phyloP scores from a whole-genome alignment of 2,797 vertebrate genomes.

The Coluber constrictor region DNA sequence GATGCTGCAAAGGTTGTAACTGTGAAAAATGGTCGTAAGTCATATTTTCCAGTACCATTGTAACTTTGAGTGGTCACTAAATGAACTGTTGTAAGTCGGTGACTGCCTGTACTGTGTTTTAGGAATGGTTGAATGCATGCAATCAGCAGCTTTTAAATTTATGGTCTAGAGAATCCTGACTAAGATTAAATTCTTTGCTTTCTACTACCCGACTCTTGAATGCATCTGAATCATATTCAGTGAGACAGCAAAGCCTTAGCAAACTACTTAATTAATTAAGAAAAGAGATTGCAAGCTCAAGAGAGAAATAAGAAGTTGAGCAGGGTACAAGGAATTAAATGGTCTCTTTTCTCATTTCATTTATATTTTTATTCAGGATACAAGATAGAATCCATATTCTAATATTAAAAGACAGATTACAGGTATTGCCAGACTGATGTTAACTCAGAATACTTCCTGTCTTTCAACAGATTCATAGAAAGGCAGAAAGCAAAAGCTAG shows the following conservation, averaged over 20 bases:
- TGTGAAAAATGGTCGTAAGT: no score
- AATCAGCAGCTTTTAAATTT: background rate
- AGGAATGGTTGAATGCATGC: background rate
- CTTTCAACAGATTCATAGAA: background rate
- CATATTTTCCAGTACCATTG: no score
- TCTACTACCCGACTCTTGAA: background rate
- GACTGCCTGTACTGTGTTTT: background rate
- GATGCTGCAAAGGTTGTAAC: no score
- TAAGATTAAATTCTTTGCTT: background rate
- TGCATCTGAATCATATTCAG: background rate
- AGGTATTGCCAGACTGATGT: background rate
- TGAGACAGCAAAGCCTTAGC: constrained; percentile 18
- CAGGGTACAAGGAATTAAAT: background rate
- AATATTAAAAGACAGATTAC: fast-evolving
- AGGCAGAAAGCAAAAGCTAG: background rate
- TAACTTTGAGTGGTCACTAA: no score
- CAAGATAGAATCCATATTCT: background rate
- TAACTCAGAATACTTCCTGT: background rate
- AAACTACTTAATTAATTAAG: constrained; percentile 18
- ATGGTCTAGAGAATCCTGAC: background rate
- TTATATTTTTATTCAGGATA: constrained; percentile 19
- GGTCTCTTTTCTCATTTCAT: background rate
- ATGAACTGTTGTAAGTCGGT: no score
- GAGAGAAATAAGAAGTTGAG: constrained; percentile 1
- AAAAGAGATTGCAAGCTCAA: constrained; percentile 27